Base-by-base conservation (phyloP, 1,140 invertebrate species). In the Formica exsecta region DNA sequence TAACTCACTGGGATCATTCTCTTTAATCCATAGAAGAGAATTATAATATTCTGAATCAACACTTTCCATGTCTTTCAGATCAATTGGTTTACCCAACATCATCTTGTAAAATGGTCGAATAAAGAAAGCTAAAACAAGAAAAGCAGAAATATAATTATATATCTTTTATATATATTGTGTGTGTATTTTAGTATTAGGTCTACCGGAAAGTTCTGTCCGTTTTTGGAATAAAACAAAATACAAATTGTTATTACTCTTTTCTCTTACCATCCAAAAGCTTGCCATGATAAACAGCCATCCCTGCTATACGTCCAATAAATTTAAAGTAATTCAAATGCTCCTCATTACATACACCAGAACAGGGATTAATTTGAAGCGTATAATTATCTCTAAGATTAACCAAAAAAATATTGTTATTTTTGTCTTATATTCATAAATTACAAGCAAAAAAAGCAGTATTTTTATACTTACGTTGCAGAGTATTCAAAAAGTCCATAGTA, bases 71-170 rank as follows among this genome's bases (percentile, higher is more conserved):
- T 99, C 99, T 94, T 98, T 98, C 11, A 99, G 95, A 92, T 98
- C 98, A 88, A 99, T 99, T 51, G 97, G 93, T 95, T 99, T 99
- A 76, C 97, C 97, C 87, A 99, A 95, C 99, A 99, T 99, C 99
- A 99, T 99, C 96, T 99, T 99, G 95, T 99, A 99, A 95, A 99
- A 99, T 89, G 99, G 99, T 93, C 99, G 97, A 95, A 99, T 99
- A 95, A 99, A 99, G 95, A 99, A 99, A 65, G 98, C 99, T 98
- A 93, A 19, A 96, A 96, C 11, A 25, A 22, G n/a, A 68, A 36
- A 70, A 77, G 11, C n/a, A 70, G 61, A 64, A 59, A 80, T 66
- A 76, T 68, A 89, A 13, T 29, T 61, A 74, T 59, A 59, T 48
- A 68, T n/a, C 0, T 54, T 7, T 48, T 22, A 22, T 61, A 13